Conservation (phyloP, 2,797 vertebrate genomes). For the Pithecia hirsuta region DNA sequence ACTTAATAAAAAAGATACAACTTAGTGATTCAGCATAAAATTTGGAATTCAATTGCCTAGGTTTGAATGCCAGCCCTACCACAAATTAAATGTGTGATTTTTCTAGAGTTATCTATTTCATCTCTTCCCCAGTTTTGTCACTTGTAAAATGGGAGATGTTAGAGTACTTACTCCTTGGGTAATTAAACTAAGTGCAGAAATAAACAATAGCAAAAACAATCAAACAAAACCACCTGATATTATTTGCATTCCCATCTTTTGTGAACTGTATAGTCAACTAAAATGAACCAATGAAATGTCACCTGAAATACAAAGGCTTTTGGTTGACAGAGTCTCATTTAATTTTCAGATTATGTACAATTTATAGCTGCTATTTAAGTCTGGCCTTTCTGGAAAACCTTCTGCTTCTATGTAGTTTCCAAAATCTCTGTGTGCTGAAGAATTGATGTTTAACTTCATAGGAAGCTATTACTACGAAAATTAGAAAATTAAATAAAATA, state of each 20-base stretch:
- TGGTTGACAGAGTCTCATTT: not conserved
- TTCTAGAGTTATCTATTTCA: not conserved
- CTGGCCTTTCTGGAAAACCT: not conserved
- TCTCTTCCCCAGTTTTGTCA: not conserved
- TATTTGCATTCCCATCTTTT: not conserved
- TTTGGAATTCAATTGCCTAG: not conserved
- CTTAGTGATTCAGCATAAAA: not conserved
- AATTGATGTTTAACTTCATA: not conserved
- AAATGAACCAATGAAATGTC: not conserved
- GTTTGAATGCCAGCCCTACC: not conserved
- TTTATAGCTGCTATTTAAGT: not conserved
- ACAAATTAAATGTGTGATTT: not conserved
- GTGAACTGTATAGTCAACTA: not conserved
- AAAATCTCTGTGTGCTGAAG: not conserved
- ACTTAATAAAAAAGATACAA: not conserved
- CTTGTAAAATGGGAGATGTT: not conserved
- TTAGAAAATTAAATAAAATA: constrained; percentile 14
- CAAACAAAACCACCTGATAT: not conserved
- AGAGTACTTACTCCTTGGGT: not conserved
- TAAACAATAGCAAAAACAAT: not conserved
- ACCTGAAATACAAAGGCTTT: not conserved
- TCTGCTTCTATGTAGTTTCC: not conserved
- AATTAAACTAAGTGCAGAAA: not conserved
- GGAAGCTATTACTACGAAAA: not conserved
- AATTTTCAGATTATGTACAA: not conserved